A percentile compares a stretch with the other conserved stretches of the same genome.
phyloP scores from a whole-genome alignment of 1,140 invertebrate species.

The Drosophila nasuta region DNA sequence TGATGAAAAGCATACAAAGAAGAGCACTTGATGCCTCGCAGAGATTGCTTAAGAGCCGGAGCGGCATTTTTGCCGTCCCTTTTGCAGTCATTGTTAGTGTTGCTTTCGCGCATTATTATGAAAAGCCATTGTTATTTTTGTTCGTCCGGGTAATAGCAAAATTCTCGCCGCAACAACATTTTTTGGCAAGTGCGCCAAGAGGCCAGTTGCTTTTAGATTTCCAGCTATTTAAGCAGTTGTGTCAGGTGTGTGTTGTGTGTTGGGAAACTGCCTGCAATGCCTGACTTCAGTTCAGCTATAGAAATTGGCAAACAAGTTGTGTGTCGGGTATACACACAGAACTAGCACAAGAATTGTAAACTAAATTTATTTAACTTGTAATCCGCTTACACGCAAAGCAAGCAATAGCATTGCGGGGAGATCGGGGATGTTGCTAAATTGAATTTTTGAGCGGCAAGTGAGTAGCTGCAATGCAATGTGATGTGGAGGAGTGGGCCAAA shows the following conservation, averaged over 20 bases:
- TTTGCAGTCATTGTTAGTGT: slow-evolving; percentile 54
- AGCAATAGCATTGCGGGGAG: neutral
- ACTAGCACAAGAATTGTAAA: slow-evolving; percentile 35
- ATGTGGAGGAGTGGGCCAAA: neutral
- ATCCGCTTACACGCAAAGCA: slow-evolving; percentile 57
- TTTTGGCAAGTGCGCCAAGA: slow-evolving; percentile 2
- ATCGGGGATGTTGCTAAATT: slow-evolving; percentile 51
- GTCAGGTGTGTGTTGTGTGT: slow-evolving; percentile 6
- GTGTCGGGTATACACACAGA: slow-evolving; percentile 2
- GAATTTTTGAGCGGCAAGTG: slow-evolving; percentile 63
- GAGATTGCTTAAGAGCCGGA: slow-evolving; percentile 24
- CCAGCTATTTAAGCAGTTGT: slow-evolving; percentile 23
- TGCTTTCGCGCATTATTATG: slow-evolving; percentile 61
- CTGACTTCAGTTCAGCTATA: neutral
- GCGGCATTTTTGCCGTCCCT: slow-evolving; percentile 44
- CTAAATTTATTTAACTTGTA: slow-evolving; percentile 76
- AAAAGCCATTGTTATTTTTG: slow-evolving; percentile 40
- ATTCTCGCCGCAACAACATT: neutral
- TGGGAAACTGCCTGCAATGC: neutral
- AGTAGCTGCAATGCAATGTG: slow-evolving; percentile 40
- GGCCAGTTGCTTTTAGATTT: slow-evolving; percentile 24
- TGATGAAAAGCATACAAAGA: slow-evolving; percentile 76
- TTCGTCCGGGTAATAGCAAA: slow-evolving; percentile 7
- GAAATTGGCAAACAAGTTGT: slow-evolving; percentile 56
- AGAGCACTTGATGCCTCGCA: slow-evolving; percentile 64